These are phyloP conservation scores for Eurosta solidaginis DNA, from an alignment of 1,140 invertebrate species.

Conservation along the genomic window DNA sequence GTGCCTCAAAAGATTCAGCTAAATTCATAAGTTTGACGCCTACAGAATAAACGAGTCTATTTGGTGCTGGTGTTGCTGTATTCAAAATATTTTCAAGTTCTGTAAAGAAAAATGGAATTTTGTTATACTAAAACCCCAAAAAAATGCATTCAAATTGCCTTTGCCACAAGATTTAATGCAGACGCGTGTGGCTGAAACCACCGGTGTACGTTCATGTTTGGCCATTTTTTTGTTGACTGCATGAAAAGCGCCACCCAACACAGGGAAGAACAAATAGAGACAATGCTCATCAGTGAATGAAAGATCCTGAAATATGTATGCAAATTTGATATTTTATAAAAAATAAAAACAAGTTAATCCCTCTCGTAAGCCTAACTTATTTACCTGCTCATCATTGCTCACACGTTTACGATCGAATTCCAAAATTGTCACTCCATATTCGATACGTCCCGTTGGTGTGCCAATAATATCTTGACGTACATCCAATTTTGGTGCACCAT, in stretches of 20 bases:
- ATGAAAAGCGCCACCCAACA: constrained; percentile 82
- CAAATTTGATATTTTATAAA: no score
- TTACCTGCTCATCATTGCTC: constrained; percentile 74
- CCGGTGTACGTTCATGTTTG: constrained; percentile 78
- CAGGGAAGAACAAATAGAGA: constrained; percentile 86
- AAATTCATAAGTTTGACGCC: constrained; percentile 76
- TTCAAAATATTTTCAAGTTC: constrained; percentile 63
- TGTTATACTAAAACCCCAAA: background rate
- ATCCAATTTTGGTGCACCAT: constrained; percentile 78
- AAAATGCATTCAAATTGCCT: constrained; percentile 64
- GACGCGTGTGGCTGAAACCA: constrained; percentile 77
- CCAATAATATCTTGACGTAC: constrained; percentile 76
- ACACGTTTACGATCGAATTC: constrained; percentile 78
- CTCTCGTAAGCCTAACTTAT: background rate
- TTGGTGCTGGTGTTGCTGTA: constrained; percentile 66
- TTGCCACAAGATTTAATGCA: constrained; percentile 82
- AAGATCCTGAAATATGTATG: constrained; percentile 66
- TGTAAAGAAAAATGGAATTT: background rate
- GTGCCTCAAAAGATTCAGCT: constrained; percentile 75
- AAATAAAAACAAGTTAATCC: background rate
- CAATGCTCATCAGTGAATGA: constrained; percentile 83
- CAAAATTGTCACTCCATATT: constrained; percentile 79
- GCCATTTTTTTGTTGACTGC: constrained; percentile 83
- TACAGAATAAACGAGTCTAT: constrained; percentile 71
- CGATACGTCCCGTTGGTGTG: constrained; percentile 68